Evolutionary conservation across 2,888 invertebrate genomes (phyloP).

Genomic region (Busseola fusca): DNA sequence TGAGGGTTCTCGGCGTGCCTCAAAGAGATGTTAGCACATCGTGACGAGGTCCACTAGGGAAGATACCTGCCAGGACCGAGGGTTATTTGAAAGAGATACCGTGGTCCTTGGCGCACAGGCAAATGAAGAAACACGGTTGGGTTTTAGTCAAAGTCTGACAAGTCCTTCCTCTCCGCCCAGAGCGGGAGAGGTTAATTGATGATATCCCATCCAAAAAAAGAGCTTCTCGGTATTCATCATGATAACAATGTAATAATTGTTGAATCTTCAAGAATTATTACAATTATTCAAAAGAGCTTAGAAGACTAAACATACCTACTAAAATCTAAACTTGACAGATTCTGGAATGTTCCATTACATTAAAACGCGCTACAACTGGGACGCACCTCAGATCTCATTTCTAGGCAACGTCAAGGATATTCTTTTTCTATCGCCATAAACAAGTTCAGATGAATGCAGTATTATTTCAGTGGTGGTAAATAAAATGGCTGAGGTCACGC

Average conservation of each 20-base stretch:
- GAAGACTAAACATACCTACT: slow-evolving; percentile 3
- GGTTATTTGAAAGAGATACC: too few relatives aligned
- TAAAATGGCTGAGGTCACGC: slow-evolving; percentile 55
- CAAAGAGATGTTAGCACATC: too few relatives aligned
- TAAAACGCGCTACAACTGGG: slow-evolving; percentile 42
- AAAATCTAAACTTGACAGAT: slow-evolving; percentile 18
- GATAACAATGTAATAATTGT: not conserved
- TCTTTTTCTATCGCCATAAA: slow-evolving; percentile 62
- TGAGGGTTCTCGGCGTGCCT: too few relatives aligned
- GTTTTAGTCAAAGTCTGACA: too few relatives aligned
- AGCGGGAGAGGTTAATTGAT: too few relatives aligned
- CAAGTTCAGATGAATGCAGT: slow-evolving; percentile 59
- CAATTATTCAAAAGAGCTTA: not conserved
- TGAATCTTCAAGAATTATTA: too few relatives aligned
- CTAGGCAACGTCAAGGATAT: slow-evolving; percentile 60
- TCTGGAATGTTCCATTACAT: slow-evolving; percentile 53
- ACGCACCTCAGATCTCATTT: slow-evolving; percentile 48
- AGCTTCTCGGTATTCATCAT: not conserved
- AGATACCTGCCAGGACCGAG: too few relatives aligned
- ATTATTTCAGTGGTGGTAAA: slow-evolving; percentile 61
- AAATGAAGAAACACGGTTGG: too few relatives aligned
- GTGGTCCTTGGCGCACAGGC: too few relatives aligned
- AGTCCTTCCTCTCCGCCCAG: too few relatives aligned
- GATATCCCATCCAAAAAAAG: too few relatives aligned
- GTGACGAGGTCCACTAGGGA: too few relatives aligned